Conservation (phyloP, 2,797 vertebrate species). For the Prunella strophiata region DNA sequence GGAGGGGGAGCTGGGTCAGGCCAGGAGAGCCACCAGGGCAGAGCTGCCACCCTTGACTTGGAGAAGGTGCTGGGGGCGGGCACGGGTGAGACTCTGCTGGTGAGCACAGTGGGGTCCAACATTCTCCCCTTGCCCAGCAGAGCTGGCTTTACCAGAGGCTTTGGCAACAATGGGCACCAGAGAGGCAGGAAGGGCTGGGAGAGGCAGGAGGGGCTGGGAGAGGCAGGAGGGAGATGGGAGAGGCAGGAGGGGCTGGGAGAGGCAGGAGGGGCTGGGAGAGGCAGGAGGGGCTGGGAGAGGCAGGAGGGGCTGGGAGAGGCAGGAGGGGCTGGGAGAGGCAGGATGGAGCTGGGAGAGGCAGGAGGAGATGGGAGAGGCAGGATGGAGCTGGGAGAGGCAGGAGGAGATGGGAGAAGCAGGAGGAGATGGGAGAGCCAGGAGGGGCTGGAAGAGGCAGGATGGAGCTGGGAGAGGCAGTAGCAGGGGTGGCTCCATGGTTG, state of each 20-base stretch:
- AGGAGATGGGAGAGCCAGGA: not conserved
- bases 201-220: not conserved
- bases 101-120: not conserved
- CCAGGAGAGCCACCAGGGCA: not conserved
- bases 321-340: not conserved
- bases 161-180: not conserved
- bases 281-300: not conserved
- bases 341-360: not conserved
- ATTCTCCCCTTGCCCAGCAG: not conserved
- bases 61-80: not conserved
- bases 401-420: not conserved
- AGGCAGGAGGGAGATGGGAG: not conserved
- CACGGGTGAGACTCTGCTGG: not conserved
- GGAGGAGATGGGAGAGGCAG: not conserved
- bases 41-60: not conserved
- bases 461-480: not conserved
- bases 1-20: accelerated
- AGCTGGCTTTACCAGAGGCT: not conserved
- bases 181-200: not conserved
- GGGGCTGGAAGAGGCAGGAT: not conserved
- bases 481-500: accelerated
- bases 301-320: not conserved
- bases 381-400: not conserved
- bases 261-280: not conserved
- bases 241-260: not conserved